phyloP scores from a whole-genome alignment of 2,113 vertebrate genomes.

The Centrocercus urophasianus region DNA sequence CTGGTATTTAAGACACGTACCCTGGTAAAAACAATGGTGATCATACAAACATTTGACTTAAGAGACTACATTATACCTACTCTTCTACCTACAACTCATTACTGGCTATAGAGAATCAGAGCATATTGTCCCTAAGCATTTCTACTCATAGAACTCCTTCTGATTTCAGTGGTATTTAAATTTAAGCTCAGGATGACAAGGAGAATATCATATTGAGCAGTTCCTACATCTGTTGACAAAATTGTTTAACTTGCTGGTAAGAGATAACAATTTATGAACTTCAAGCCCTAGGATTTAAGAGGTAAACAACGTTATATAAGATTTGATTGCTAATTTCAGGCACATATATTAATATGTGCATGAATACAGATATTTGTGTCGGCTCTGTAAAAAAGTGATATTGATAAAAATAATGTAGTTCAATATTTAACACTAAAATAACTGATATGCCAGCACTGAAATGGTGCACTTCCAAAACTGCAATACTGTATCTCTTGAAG shows the following conservation, averaged over 20 bases:
- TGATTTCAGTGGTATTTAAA: neutral
- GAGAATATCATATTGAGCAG: neutral
- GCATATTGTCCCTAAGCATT: neutral
- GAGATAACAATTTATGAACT: neutral
- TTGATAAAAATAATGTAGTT: slow-evolving; percentile 6
- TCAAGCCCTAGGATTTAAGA: neutral
- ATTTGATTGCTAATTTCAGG: neutral
- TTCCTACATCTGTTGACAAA: neutral
- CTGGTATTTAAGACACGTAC: slow-evolving; percentile 9
- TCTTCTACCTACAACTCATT: neutral
- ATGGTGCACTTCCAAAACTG: neutral
- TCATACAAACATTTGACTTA: neutral
- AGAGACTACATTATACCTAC: neutral
- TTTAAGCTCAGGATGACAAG: neutral
- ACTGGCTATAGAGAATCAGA: neutral
- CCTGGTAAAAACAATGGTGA: neutral
- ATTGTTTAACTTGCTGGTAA: neutral
- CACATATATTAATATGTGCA: neutral
- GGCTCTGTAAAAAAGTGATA: neutral
- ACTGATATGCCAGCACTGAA: neutral
- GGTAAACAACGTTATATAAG: neutral
- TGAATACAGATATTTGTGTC: neutral
- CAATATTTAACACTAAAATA: slow-evolving; percentile 2
- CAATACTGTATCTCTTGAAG: neutral
- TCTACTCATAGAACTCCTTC: neutral